Evolutionary conservation across 2,797 vertebrate species (phyloP), one percentile per base, ranked within the genome.

Genomic region (Enteromius fasciolatus): DNA sequence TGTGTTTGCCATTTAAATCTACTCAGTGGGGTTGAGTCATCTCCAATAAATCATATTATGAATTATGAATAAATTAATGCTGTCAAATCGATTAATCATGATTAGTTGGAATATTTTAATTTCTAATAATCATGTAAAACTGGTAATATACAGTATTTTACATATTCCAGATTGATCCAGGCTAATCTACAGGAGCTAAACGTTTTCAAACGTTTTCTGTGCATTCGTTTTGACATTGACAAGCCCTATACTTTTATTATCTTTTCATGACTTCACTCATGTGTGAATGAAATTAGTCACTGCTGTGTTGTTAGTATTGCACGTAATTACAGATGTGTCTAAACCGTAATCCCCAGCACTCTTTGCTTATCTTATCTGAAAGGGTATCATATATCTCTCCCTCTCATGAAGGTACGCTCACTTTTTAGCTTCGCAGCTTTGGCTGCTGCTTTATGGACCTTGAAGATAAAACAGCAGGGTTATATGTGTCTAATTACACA

Each of bases 401-500:
- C 80, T 41, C 33, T 81, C 52, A 66, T 20, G 48, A 74, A 63
- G 46, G 70, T 41, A 66, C 44, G 23, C 70, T 74, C 59, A 10
- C 46, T 82, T 76, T 46, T 74, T 20, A 63, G 25, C 41, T 5
- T 70, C 23, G 11, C 64, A 59, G 39, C 28, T 67, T 73, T 63
- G 52, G 25, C 39, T 17, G 57, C 61, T 54, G 20, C 31, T 75
- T 66, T 81, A 75, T 41, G 44, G 80, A 52, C 61, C 61, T 50
- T 75, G 31, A 52, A 78, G 70, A 76, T 63, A 41, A 79, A 41
- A 68, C 41, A n/a, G 70, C 76, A 8, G 46, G 46, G 70, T 80
- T 87, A 68, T 85, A 52, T 67, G 68, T 41, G 59, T 85, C 63
- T 82, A 81, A 85, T 84, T 82, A 84, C 80, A 81, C 50, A 57